Evolutionary conservation across 2,113 vertebrate genomes (phyloP).

Genomic region (Pheucticus melanocephalus): DNA sequence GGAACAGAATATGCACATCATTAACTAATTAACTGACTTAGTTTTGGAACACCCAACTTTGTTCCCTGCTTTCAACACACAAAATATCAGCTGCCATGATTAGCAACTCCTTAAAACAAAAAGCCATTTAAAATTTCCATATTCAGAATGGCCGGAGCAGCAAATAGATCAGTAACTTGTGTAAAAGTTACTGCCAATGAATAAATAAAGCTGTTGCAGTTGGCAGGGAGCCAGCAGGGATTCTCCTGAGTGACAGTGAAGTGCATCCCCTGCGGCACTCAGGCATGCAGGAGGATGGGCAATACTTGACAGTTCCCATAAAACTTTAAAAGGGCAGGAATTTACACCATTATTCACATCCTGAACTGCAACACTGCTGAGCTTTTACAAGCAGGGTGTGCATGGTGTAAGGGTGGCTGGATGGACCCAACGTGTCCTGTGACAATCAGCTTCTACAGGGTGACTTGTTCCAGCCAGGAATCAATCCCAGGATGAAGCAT

Average conservation of each 20-base stretch:
- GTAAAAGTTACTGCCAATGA: background rate
- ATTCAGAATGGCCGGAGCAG: background rate
- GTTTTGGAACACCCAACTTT: background rate
- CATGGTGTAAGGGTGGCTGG: fast-evolving
- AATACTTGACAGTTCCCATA: background rate
- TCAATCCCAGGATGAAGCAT: background rate
- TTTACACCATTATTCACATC: background rate
- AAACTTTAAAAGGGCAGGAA: background rate
- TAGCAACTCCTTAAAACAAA: background rate
- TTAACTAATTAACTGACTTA: background rate
- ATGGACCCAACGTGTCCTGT: background rate
- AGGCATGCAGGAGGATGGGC: background rate
- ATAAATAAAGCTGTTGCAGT: background rate
- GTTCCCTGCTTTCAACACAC: background rate
- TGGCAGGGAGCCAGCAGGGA: background rate
- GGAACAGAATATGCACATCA: background rate
- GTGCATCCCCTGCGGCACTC: background rate
- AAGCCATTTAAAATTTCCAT: background rate
- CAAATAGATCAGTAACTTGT: background rate
- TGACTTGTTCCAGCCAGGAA: slow-evolving; percentile 3
- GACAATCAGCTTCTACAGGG: background rate
- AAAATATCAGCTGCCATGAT: background rate
- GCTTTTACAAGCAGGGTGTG: background rate
- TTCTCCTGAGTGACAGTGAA: background rate
- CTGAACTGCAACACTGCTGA: fast-evolving